These are phyloP conservation scores for Rhamphomyia laevipes DNA, from an alignment of 2,888 invertebrate genomes.

Conservation along the genomic window DNA sequence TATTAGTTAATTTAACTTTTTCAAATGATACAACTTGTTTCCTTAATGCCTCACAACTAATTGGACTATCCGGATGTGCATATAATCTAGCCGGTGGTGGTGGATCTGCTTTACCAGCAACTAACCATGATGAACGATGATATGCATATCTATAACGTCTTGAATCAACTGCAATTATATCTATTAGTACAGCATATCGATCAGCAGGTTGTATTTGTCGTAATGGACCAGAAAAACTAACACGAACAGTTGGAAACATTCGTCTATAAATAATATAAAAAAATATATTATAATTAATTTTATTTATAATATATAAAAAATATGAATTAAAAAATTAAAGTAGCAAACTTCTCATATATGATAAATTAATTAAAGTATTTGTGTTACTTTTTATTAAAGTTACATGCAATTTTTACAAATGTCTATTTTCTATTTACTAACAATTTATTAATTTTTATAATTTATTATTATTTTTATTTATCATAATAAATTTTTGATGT, in stretches of 20 bases:
- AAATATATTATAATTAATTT: background rate
- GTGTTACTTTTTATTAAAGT: no score
- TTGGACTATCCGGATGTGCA: constrained; percentile 94
- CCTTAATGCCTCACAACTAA: constrained; percentile 85
- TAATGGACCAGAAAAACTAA: constrained; percentile 69
- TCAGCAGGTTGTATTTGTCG: constrained; percentile 58
- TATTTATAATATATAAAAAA: background rate
- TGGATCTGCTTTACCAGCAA: constrained; percentile 96
- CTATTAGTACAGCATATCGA: constrained; percentile 86
- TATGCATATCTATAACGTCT: constrained; percentile 96
- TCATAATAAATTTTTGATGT: no score
- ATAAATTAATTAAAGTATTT: no score
- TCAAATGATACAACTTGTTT: constrained; percentile 97
- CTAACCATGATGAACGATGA: constrained; percentile 95
- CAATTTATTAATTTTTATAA: no score
- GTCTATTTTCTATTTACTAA: no score
- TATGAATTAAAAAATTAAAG: no score
- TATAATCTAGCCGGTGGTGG: constrained; percentile 87
- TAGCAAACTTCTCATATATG: no score
- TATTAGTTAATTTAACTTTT: constrained; percentile 96
- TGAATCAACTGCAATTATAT: constrained; percentile 94
- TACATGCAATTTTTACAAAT: no score
- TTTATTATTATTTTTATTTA: no score
- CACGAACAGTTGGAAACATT: constrained; percentile 96
- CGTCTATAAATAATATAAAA: constrained; percentile 54